Evolutionary conservation across 2,888 invertebrate species (phyloP).

Genomic region (Meiosimyza platycephala): DNA sequence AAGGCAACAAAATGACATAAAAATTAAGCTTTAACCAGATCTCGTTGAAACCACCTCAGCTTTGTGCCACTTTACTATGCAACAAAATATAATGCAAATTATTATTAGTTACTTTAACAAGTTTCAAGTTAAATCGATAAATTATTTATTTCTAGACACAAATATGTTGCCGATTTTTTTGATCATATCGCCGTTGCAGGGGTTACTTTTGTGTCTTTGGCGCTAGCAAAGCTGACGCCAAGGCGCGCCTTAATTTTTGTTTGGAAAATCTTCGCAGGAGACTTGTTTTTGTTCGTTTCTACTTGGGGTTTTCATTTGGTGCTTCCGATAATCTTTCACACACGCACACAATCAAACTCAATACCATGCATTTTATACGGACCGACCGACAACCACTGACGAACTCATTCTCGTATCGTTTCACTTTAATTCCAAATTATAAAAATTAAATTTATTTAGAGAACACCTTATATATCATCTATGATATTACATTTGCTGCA

Average conservation of each 20-base stretch:
- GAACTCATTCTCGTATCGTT: neutral
- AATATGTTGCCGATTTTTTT: neutral
- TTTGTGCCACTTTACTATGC: too few species aligned
- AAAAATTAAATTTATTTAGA: too few species aligned
- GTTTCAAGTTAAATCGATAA: neutral
- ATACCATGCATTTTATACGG: constrained; percentile 1
- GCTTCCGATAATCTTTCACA: neutral
- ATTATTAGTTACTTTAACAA: too few species aligned
- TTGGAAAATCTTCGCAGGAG: constrained; percentile 49
- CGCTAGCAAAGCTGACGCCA: neutral
- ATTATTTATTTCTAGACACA: neutral
- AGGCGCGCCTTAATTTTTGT: constrained; percentile 32
- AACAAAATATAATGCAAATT: too few species aligned
- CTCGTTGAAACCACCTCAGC: too few species aligned
- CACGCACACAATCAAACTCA: neutral
- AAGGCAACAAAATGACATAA: too few species aligned
- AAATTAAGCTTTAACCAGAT: too few species aligned
- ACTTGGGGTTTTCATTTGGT: neutral
- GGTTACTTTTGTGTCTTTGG: constrained; percentile 39
- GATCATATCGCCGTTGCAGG: constrained; percentile 43
- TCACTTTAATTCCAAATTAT: too few species aligned
- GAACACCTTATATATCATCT: too few species aligned
- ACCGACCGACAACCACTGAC: constrained; percentile 29
- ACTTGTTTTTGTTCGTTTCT: constrained; percentile 25
- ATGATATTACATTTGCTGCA: too few species aligned